Base-by-base conservation (phyloP, 2,797 vertebrate species). In the Eleutherodactylus coqui region DNA sequence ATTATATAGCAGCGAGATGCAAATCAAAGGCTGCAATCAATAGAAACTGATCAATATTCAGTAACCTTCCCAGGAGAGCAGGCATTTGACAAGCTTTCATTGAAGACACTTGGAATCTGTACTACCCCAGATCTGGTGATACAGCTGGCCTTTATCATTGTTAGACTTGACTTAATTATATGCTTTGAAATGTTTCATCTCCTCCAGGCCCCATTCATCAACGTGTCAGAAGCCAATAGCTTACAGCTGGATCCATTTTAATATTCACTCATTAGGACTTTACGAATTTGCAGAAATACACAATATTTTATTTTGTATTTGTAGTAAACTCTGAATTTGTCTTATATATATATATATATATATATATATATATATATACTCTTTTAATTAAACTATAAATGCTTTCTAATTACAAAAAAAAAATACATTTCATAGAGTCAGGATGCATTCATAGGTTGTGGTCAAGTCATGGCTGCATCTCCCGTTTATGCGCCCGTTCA, bases 31-130 rank as follows among this genome's bases (percentile, higher is more conserved):
- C 36, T 41, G 75, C 62, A 51, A 82, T 82, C 27, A 49, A 72
- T 72, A 38, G 19, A 43, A 82, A 55, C 49, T n/a, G 38, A 84
- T 84, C 82, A 76, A 84, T 84, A 62, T n/a, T 32, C 17, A 45
- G 38, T 60, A 21, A 29, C 60, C 60, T 47, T 34, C 72, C 41
- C 27, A 84, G 5, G 41, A 21, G 72, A 75, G 6, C n/a, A 62
- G 29, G 55, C 55, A 84, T 62, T 84, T 84, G 3, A 76, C n/a
- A 19, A 84, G 41, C 41, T 64, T 17, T 75, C 53, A 64, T 29
- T 19, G 27, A 75, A 21, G 72, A 49, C 72, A 76, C 45, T 76
- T 62, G 38, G 29, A 47, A 64, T 47, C 16, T 51, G 32, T 62
- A 14, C 16, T 83, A 47, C n/a, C 41, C 4, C 17, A 75, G 81